Conservation (phyloP, 2,113 vertebrate species). For the Illadopsis cleaveri region DNA sequence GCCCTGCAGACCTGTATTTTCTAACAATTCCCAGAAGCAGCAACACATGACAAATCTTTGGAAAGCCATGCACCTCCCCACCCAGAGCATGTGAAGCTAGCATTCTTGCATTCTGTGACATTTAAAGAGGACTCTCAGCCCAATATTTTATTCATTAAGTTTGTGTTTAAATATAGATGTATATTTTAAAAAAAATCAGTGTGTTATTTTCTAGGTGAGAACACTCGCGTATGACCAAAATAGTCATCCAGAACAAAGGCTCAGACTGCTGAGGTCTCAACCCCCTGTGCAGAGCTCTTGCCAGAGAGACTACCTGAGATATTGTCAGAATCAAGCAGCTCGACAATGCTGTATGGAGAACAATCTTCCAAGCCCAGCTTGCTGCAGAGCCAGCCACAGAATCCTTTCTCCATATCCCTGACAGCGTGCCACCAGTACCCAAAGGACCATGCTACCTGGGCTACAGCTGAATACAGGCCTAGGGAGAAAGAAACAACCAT, state of each 20-base stretch:
- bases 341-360: constrained; percentile 95
- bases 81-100: background rate
- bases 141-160: constrained; percentile 1
- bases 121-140: background rate
- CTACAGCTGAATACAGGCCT: constrained; percentile 88
- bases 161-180: constrained; percentile 26
- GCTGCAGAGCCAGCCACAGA: constrained; percentile 97
- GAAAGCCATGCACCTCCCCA: constrained; percentile 16
- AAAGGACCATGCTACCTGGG: constrained; percentile 95
- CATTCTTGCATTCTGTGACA: constrained; percentile 2
- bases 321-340: constrained; percentile 93
- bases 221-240: background rate
- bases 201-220: constrained; percentile 7
- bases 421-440: constrained; percentile 92
- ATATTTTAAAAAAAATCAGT: background rate
- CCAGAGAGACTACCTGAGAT: constrained; percentile 89
- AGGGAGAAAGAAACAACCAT: constrained; percentile 89
- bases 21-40: background rate
- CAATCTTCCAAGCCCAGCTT: constrained; percentile 96
- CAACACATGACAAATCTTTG: constrained; percentile 20
- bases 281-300: constrained; percentile 78
- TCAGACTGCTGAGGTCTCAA: constrained; percentile 89
- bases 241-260: background rate
- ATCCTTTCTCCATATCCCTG: constrained; percentile 96
- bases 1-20: background rate